Evolutionary conservation across 2,113 vertebrate species (phyloP).

Genomic region (Grammomys dolichurus): DNA sequence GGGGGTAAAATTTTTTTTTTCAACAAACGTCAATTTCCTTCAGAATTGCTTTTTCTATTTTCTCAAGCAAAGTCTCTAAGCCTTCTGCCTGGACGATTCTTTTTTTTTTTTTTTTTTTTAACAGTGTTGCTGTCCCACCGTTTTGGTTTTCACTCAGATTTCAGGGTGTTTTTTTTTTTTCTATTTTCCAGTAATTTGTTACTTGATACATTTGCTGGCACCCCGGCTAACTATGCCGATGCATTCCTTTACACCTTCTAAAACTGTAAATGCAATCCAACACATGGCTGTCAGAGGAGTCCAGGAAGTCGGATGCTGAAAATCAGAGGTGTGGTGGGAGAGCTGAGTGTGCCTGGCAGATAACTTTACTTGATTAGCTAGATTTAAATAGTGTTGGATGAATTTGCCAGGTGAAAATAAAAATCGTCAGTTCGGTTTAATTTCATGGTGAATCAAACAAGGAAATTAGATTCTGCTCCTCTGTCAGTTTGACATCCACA

Average conservation of each 20-base stretch:
- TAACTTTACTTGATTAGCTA: conserved; percentile 90
- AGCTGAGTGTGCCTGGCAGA: conserved; percentile 85
- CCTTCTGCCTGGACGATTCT: not conserved
- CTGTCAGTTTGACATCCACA: conserved; percentile 88
- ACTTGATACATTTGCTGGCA: conserved; percentile 77
- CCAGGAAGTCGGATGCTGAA: conserved; percentile 82
- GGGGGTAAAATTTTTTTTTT: too few species aligned
- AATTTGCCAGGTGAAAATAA: conserved; percentile 92
- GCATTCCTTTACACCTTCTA: conserved; percentile 87
- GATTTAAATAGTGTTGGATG: conserved; percentile 89
- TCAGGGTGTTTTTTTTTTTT: not conserved
- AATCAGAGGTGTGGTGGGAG: conserved; percentile 86
- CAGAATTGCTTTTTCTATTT: conserved; percentile 67
- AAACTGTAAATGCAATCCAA: conserved; percentile 87
- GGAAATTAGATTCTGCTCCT: conserved; percentile 91
- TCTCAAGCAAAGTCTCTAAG: conserved; percentile 28
- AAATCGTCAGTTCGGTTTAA: conserved; percentile 91
- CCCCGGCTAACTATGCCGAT: conserved; percentile 78
- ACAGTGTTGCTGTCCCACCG: not conserved
- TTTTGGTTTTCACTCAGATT: conserved; percentile 46
- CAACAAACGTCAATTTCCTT: conserved; percentile 53
- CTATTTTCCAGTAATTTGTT: conserved; percentile 76
- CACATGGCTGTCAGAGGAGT: conserved; percentile 76
- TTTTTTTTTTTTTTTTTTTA: conserved; percentile 37
- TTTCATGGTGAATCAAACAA: conserved; percentile 93